These are phyloP conservation scores for Caradrina clavipalpis DNA, from an alignment of 2,888 invertebrate species.

Conservation along the genomic window DNA sequence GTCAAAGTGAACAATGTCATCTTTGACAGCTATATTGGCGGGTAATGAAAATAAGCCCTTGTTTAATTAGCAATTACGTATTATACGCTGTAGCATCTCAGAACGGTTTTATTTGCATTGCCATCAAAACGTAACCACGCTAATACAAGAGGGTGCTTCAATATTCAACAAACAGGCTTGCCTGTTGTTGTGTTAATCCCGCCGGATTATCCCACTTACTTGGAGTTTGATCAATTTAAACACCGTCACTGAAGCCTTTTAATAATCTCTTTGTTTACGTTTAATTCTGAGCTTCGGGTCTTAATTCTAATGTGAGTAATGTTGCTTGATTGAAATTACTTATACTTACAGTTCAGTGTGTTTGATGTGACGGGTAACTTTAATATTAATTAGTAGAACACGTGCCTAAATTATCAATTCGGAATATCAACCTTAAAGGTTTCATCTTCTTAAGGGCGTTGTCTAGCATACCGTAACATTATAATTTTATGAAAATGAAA, in stretches of 20 bases:
- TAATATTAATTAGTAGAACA: slow-evolving; percentile 23
- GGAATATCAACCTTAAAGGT: too few species aligned
- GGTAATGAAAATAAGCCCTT: slow-evolving; percentile 20
- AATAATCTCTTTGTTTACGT: slow-evolving; percentile 77
- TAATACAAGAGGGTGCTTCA: slow-evolving; percentile 61
- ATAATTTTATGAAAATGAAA: slow-evolving; percentile 1
- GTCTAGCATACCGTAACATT: neutral
- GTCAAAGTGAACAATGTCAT: slow-evolving; percentile 7
- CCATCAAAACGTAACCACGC: slow-evolving; percentile 49
- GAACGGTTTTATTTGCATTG: slow-evolving; percentile 55
- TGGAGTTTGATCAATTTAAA: slow-evolving; percentile 79
- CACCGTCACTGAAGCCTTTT: slow-evolving; percentile 73
- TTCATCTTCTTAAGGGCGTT: neutral
- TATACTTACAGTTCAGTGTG: slow-evolving; percentile 37
- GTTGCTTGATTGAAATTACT: slow-evolving; percentile 64
- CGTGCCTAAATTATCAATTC: neutral
- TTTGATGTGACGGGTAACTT: slow-evolving; percentile 1
- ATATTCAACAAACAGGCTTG: slow-evolving; percentile 66
- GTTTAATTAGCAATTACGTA: slow-evolving; percentile 31
- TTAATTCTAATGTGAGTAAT: slow-evolving; percentile 67
- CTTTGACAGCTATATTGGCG: slow-evolving; percentile 27
- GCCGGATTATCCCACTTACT: slow-evolving; percentile 76
- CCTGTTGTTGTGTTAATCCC: slow-evolving; percentile 70
- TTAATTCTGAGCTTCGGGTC: slow-evolving; percentile 67
- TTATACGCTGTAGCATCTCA: slow-evolving; percentile 22